Evolutionary conservation across 1,140 invertebrate species (phyloP), one percentile per base, ranked within the genome.

Genomic region (Dinoponera quadriceps): DNA sequence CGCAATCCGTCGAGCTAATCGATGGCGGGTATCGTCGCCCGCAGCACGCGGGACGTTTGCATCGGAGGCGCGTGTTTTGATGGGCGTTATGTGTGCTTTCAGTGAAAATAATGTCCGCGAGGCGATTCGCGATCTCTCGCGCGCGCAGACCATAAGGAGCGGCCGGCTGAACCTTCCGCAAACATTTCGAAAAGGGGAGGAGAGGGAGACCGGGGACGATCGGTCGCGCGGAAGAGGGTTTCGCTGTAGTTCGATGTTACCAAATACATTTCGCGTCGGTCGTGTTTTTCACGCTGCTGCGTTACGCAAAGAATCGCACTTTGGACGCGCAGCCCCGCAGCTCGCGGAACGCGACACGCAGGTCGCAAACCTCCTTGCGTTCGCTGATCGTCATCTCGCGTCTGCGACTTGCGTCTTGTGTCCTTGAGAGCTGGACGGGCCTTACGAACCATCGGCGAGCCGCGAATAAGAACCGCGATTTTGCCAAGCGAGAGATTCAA

Each of bases 31-130:
- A 44, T 57, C 16, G 51, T 51, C 51, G 78, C 69, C 57, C 20
- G 78, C 44, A 74, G 69, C 55, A 38, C 27, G 7, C 33, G 33
- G 55, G 22, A 73, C 78, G 71, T 74, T 74, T 82, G 78, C 65
- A 74, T 74, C 78, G 55, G 44, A 38, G 44, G 38, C 49, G 78
- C 78, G 60, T 65, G 57, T 84, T 72, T 84, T 82, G 57, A 72
- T 25, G 66, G 55, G 59, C 29, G 66, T 82, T 44, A 33, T 59
- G 33, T 51, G 68, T 85, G 62, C 60, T 85, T 85, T 85, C 51
- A 82, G 3, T 82, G 83, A 85, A 85, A 85, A 85, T 72, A 85
- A 66, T 57, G 69, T 81, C 38, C 9, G 51, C 11, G 55, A n/a
- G n/a, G 71, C 72, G 71, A 48, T 82, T 73, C 69, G 55, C 69